phyloP scores from a whole-genome alignment of 2,888 invertebrate genomes.

The Lithosia quadra region DNA sequence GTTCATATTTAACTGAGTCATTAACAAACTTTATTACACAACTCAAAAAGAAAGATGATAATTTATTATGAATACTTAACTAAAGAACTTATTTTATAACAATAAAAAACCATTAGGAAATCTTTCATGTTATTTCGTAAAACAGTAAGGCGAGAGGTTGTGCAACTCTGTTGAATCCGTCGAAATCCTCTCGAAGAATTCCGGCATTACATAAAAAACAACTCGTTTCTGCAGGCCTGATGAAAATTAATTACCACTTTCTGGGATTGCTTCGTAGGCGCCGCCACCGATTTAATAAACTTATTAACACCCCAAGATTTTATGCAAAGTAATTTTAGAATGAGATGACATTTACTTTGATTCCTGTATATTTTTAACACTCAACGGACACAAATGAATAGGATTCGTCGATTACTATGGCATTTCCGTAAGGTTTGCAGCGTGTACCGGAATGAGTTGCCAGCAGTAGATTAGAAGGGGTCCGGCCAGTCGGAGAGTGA shows the following conservation, averaged over 20 bases:
- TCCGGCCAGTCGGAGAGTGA: too few species aligned
- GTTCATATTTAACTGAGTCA: not conserved
- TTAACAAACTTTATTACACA: not conserved
- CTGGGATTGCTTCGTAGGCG: constrained; percentile 52
- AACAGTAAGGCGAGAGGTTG: constrained; percentile 26
- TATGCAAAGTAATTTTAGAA: constrained; percentile 41
- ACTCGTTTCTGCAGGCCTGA: constrained; percentile 52
- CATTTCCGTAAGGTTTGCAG: too few species aligned
- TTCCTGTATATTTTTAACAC: not conserved
- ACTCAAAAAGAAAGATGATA: not conserved
- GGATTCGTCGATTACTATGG: too few species aligned
- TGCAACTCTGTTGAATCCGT: constrained; percentile 37
- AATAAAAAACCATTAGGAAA: constrained; percentile 36
- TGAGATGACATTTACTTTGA: constrained; percentile 14
- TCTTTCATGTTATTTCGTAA: constrained; percentile 19
- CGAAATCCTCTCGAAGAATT: constrained; percentile 38
- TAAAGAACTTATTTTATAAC: constrained; percentile 21
- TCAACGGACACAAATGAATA: too few species aligned
- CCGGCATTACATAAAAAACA: constrained; percentile 51
- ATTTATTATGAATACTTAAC: constrained; percentile 22
- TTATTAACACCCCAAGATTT: constrained; percentile 57
- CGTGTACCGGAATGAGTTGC: too few species aligned
- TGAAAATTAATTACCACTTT: constrained; percentile 69
- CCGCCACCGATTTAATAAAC: constrained; percentile 64
- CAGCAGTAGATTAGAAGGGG: too few species aligned